phyloP scores from a whole-genome alignment of 2,888 invertebrate species.

The Agrotis segetum region DNA sequence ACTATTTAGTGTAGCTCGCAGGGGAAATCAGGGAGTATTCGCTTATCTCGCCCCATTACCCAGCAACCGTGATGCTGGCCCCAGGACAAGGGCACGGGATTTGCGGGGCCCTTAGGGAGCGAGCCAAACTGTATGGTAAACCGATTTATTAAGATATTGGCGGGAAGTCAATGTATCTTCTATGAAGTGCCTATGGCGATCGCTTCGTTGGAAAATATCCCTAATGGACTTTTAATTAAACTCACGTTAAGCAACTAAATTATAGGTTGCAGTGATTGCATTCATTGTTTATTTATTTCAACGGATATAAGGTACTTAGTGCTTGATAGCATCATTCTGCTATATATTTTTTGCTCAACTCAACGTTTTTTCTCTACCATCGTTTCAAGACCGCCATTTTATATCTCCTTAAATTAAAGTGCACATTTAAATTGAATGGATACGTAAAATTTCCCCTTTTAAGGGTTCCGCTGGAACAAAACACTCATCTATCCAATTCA shows the following conservation, averaged over 20 bases:
- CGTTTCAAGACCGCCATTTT: constrained; percentile 15
- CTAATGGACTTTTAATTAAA: constrained; percentile 42
- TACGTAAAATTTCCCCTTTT: constrained; percentile 40
- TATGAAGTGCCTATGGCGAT: neutral
- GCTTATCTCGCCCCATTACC: constrained; percentile 87
- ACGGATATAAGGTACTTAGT: constrained; percentile 29
- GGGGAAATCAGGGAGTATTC: constrained; percentile 86
- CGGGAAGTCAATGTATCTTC: constrained; percentile 19
- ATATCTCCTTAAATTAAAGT: constrained; percentile 39
- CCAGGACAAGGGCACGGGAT: constrained; percentile 77
- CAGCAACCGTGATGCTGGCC: constrained; percentile 67
- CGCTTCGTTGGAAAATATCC: constrained; percentile 3
- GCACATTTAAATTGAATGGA: constrained; percentile 46
- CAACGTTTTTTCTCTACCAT: constrained; percentile 1
- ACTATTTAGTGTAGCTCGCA: constrained; percentile 73
- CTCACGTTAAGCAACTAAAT: constrained; percentile 13
- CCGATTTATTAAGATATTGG: constrained; percentile 58
- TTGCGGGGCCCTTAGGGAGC: constrained; percentile 58
- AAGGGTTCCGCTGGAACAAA: constrained; percentile 70
- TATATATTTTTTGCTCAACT: constrained; percentile 30
- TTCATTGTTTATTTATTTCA: constrained; percentile 25
- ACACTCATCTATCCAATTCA: constrained; percentile 84
- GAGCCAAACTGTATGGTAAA: constrained; percentile 57
- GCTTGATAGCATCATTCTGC: constrained; percentile 17
- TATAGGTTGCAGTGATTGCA: constrained; percentile 11